A percentile compares a stretch with the other conserved stretches of the same genome.
These are phyloP conservation scores for Therioaphis trifolii DNA, from an alignment of 2,888 invertebrate genomes.

Conservation along the genomic window DNA sequence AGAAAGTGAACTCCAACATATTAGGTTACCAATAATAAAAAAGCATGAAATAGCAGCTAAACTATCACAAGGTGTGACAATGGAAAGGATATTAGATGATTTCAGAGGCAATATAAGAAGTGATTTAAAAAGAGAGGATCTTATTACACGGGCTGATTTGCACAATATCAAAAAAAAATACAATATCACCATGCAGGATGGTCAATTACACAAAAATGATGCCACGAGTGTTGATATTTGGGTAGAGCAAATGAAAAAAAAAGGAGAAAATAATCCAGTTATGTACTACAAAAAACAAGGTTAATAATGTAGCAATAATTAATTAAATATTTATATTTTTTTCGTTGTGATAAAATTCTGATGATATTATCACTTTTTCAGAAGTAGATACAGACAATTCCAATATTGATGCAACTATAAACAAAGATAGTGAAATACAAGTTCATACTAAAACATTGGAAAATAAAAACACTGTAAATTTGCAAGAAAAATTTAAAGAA, in stretches of 20 bases:
- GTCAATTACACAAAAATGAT: not conserved
- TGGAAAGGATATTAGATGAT: not conserved
- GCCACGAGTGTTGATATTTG: not conserved
- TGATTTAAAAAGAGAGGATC: not conserved
- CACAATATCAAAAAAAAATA: constrained; percentile 5
- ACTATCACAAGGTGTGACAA: too few relatives aligned
- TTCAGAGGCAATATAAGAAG: not conserved
- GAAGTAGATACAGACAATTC: not conserved
- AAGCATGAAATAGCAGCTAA: not conserved
- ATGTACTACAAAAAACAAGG: too few relatives aligned
- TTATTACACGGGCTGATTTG: not conserved
- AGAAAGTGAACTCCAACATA: constrained; percentile 1
- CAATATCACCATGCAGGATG: not conserved
- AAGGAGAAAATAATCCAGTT: too few relatives aligned
- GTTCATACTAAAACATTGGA: not conserved
- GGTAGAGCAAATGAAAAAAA: too few relatives aligned
- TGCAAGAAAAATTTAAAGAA: too few relatives aligned
- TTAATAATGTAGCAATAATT: too few relatives aligned
- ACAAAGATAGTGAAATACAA: not conserved
- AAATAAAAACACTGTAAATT: too few relatives aligned
- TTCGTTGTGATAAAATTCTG: not conserved
- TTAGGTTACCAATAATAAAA: not conserved
- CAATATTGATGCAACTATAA: too few relatives aligned
- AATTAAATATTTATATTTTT: too few relatives aligned
- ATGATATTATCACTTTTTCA: not conserved